phyloP scores from a whole-genome alignment of 2,797 vertebrate genomes.

The Acrossocheilus wenchowensis region DNA sequence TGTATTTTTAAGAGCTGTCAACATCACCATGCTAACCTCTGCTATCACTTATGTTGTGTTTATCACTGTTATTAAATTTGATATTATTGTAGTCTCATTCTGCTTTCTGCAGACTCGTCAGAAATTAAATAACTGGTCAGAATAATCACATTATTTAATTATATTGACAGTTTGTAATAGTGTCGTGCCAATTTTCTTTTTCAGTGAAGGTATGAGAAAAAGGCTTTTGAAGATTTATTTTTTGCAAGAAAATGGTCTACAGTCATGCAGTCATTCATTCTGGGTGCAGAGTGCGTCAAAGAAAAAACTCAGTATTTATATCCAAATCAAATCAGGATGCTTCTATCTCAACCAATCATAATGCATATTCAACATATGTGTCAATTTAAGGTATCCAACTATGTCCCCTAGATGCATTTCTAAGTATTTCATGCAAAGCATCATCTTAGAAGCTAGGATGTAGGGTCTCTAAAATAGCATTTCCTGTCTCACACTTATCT shows the following conservation, averaged over 20 bases:
- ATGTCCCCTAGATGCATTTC: not conserved
- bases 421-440: not conserved
- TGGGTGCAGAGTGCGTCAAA: not conserved
- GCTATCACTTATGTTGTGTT: not conserved
- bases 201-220: not conserved
- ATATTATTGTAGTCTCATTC: not conserved
- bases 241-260: not conserved
- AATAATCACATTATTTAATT: not conserved
- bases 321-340: not conserved
- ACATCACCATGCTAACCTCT: not conserved
- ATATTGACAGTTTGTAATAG: not conserved
- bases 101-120: not conserved
- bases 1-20: not conserved
- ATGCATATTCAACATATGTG: not conserved
- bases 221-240: not conserved
- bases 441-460: not conserved
- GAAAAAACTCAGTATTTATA: not conserved
- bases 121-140: not conserved
- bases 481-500: not conserved
- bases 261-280: not conserved
- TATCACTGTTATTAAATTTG: not conserved
- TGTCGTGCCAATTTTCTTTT: not conserved
- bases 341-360: not conserved
- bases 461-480: too few species aligned
- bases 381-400: not conserved